Evolutionary conservation across 2,797 vertebrate species (phyloP), one percentile per base, ranked within the genome.

Genomic region (Melanotaenia boesemani): DNA sequence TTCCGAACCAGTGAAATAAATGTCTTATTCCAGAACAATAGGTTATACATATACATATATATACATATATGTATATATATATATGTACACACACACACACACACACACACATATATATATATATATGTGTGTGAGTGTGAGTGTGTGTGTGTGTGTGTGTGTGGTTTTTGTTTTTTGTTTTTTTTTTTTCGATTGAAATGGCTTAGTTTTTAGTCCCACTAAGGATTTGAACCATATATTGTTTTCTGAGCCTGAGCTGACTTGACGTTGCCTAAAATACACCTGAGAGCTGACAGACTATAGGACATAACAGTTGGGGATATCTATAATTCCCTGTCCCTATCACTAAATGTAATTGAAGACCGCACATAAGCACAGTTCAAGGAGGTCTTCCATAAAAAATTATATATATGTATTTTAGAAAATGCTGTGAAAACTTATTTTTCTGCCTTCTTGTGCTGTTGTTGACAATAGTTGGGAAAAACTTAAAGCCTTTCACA

Each of bases 311-410:
- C 72, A 48, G 66, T 26, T 63, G 52, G 71, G 72, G 50, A 82
- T 76, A 84, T 76, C 80, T 79, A 77, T 86, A 91, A 89, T 72
- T 88, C 83, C 77, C 83, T 82, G 76, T 79, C 75, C 84, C 70
- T 4, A 16, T 78, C 8, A 30, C 67, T 88, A 88, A 86, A 81
- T 88, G 84, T 85, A 80, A 92, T 67, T 84, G 86, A 87, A 86
- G 70, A 80, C 71, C n/a, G 5, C 77, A 62, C 74, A 39, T 55
- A 24, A 59, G 54, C 63, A 75, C 66, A 76, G 77, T 81, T 78
- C 70, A 80, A 18, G 26, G 63, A 83, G 64, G 67, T 39, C 59
- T 79, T 72, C 28, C 83, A 79, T n/a, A n/a, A n/a, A n/a, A n/a
- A n/a, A n/a, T n/a, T n/a, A n/a, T 63, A 62, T 77, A 86, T 74